phyloP scores from a whole-genome alignment of 2,113 vertebrate genomes.

The Carlito syrichta region DNA sequence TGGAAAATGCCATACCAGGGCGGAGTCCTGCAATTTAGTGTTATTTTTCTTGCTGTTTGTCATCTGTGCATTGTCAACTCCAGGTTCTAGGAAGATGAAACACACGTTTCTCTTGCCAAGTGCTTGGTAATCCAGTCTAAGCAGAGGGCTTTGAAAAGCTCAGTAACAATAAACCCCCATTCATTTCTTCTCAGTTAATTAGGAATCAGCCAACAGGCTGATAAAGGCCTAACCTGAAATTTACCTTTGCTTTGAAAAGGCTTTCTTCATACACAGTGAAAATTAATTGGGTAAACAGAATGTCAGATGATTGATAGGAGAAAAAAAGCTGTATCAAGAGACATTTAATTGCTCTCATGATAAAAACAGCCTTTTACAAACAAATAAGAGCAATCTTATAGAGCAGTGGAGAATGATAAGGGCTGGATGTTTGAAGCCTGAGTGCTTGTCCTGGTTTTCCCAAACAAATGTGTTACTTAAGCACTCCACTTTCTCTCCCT shows the following conservation, averaged over 20 bases:
- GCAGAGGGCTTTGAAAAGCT: neutral
- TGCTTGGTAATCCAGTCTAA: slow-evolving; percentile 3
- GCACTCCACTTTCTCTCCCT: neutral
- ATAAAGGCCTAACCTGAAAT: slow-evolving; percentile 30
- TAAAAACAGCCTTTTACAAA: slow-evolving; percentile 25
- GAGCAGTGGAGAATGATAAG: neutral
- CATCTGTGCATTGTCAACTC: neutral
- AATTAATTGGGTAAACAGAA: slow-evolving; percentile 57
- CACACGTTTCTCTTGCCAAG: neutral
- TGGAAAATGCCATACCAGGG: neutral
- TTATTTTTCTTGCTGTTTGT: neutral
- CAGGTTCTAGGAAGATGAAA: neutral
- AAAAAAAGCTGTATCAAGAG: neutral
- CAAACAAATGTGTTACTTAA: neutral
- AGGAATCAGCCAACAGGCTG: slow-evolving; percentile 19
- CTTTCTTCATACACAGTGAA: slow-evolving; percentile 43
- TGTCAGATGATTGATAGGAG: slow-evolving; percentile 31
- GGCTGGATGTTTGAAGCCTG: neutral
- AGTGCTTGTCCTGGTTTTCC: neutral
- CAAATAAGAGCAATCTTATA: neutral
- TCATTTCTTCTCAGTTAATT: slow-evolving; percentile 51
- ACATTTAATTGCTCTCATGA: slow-evolving; percentile 31
- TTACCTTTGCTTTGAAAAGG: slow-evolving; percentile 49
- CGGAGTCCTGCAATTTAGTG: neutral
- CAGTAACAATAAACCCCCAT: neutral